Conservation (phyloP, 1,140 invertebrate species). For the Atta texana region DNA sequence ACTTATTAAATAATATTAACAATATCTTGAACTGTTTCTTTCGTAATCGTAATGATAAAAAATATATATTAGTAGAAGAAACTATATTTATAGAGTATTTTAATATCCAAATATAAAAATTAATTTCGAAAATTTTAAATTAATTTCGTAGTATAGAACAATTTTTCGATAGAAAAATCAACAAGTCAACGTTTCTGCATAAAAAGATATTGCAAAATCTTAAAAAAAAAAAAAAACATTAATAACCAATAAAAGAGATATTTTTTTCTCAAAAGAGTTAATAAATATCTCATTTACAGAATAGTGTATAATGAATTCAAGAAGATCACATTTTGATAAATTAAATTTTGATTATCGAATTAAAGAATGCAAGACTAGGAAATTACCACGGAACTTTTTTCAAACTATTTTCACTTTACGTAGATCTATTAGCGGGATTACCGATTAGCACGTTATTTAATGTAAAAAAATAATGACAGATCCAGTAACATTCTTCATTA, state of each 20-base stretch:
- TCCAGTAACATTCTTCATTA: no score
- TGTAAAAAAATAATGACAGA: no score
- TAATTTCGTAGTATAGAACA: neutral
- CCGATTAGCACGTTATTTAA: no score
- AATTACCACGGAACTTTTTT: neutral
- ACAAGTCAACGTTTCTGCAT: neutral
- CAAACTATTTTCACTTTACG: neutral
- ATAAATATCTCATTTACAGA: neutral
- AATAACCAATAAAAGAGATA: neutral
- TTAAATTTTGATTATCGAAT: neutral
- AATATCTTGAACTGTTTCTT: neutral
- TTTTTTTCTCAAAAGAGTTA: neutral
- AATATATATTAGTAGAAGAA: neutral
- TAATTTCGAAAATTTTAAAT: no score
- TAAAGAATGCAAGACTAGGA: neutral
- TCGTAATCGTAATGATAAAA: neutral
- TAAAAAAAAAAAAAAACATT: neutral
- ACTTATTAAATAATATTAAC: slow-evolving; percentile 31
- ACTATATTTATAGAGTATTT: neutral
- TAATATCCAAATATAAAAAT: neutral
- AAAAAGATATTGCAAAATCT: neutral
- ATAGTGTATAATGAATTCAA: neutral
- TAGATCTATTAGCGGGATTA: no score
- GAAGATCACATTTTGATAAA: neutral
- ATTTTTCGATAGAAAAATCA: neutral